These are phyloP conservation scores for Gymnoscopelus braueri DNA, from an alignment of 2,797 vertebrate genomes.

Conservation along the genomic window DNA sequence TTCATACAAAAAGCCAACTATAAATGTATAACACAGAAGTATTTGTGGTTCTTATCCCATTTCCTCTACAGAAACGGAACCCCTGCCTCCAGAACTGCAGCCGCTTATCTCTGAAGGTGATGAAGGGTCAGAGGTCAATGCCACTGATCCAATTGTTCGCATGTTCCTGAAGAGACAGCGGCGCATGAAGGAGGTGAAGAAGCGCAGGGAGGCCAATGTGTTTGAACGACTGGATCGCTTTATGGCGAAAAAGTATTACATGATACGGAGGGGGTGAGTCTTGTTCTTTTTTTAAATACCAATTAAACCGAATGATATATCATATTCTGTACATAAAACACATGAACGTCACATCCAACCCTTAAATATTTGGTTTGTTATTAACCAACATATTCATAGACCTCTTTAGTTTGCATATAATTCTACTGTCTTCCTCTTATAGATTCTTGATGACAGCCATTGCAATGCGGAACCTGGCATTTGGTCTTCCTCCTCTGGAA, in stretches of 20 bases:
- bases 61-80: slow-evolving; percentile 81
- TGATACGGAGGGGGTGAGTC: slow-evolving; percentile 89
- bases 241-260: slow-evolving; percentile 85
- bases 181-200: slow-evolving; percentile 85
- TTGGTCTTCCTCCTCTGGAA: slow-evolving; percentile 88
- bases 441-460: slow-evolving; percentile 93
- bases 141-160: slow-evolving; percentile 85
- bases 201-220: slow-evolving; percentile 78
- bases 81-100: slow-evolving; percentile 90
- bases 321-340: not conserved
- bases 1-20: no score
- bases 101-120: slow-evolving; percentile 81
- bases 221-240: slow-evolving; percentile 84
- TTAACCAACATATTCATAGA: no score
- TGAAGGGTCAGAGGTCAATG: slow-evolving; percentile 66
- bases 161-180: slow-evolving; percentile 88
- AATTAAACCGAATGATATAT: no score
- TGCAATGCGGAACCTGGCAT: slow-evolving; percentile 86
- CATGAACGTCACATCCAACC: not conserved
- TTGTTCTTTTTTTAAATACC: not conserved
- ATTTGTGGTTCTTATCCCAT: not conserved
- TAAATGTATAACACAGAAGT: no score
- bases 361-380: not conserved
- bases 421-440: not conserved
- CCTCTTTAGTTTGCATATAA: not conserved